These are phyloP conservation scores for Autographa pulchrina DNA, from an alignment of 2,888 invertebrate genomes.

Conservation along the genomic window DNA sequence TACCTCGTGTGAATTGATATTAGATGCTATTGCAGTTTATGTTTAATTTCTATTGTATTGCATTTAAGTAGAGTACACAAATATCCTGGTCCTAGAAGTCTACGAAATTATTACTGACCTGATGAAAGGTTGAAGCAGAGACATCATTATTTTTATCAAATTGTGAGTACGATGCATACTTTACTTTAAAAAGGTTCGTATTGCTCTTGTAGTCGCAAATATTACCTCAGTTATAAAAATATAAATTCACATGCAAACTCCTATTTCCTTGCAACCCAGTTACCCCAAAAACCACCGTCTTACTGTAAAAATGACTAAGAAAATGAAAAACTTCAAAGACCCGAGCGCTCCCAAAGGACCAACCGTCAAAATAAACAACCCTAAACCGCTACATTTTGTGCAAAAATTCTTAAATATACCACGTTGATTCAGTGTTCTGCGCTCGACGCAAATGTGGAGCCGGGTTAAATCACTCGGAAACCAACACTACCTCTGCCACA, in stretches of 20 bases:
- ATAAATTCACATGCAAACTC: not conserved
- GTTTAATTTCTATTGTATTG: too few species aligned
- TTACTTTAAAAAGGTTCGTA: too few species aligned
- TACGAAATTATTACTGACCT: too few species aligned
- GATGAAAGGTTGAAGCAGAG: too few species aligned
- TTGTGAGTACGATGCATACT: too few species aligned
- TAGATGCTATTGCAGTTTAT: constrained; percentile 21
- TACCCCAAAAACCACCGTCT: not conserved
- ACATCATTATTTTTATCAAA: too few species aligned
- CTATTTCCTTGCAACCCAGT: not conserved
- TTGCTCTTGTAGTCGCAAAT: not conserved
- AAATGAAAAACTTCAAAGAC: constrained; percentile 6
- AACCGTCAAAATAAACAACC: constrained; percentile 30
- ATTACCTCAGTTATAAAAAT: not conserved
- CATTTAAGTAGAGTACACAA: too few species aligned
- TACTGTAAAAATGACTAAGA: not conserved
- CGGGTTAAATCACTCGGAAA: constrained; percentile 70
- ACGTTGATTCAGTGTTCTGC: constrained; percentile 57
- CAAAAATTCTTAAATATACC: constrained; percentile 53
- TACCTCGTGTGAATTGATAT: constrained; percentile 47
- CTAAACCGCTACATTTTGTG: constrained; percentile 40
- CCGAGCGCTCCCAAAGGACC: constrained; percentile 13
- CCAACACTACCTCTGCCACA: constrained; percentile 56
- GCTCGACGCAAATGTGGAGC: constrained; percentile 58
- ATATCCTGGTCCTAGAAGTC: too few species aligned